Evolutionary conservation across 2,888 invertebrate species (phyloP), one percentile per base, ranked within the genome.

Genomic region (Andrena bicolor): DNA sequence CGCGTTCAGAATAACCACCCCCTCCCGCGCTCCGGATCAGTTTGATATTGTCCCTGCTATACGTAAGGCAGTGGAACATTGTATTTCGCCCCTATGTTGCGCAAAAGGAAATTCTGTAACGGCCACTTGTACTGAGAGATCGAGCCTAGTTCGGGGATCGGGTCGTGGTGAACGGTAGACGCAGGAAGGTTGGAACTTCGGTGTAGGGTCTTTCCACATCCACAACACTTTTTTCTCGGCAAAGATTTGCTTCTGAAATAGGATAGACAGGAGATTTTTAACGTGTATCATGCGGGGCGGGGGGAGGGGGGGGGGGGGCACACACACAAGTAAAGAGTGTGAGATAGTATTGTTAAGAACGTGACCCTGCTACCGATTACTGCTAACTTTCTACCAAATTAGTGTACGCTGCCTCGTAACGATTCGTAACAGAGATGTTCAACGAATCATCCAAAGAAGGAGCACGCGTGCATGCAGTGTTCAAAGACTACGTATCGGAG

Each of bases 41-140:
- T 13, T 56, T 56, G 26, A 56, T 26, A 26, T 10, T 13, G 56
- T 10, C 23, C 56, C 20, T 0, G 23, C 23, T 56, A 41, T 56
- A 56, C 10, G 23, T 23, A 56, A 60, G 49, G 35, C 74, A 65
- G 77, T 16, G 7, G n/a, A 51, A 78, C 26, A 41, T 80, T 49
- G 13, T 88, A 84, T 83, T 90, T 89, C 26, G 30, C 53, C 71
- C 76, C 79, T 66, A 90, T 90, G 77, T 90, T 90, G 71, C 64
- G 75, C n/a, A 88, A 77, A 41, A 92, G 72, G 84, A 91, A 92
- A 83, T 87, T 86, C 80, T 85, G 86, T 78, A 91, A 83, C 7
- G 88, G 80, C 89, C 91, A 90, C 30, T 86, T 81, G 69, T 88
- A 80, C 28, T 74, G 80, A 23, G 69, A 69, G 60, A 90, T 61